These are phyloP conservation scores for Deilephila porcellus DNA, from an alignment of 2,888 invertebrate species.

Conservation along the genomic window DNA sequence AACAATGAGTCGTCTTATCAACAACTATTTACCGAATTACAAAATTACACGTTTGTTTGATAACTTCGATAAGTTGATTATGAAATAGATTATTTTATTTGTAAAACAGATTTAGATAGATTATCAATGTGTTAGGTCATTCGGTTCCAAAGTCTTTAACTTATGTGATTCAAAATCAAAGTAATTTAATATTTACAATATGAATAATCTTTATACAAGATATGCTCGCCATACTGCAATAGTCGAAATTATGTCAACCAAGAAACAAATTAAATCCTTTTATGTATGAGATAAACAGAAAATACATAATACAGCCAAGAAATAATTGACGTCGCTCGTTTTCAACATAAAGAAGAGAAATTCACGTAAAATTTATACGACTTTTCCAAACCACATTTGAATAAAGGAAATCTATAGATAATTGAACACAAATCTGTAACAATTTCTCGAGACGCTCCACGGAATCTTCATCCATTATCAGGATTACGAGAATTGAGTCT, in stretches of 20 bases:
- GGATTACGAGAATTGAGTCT: slow-evolving; percentile 65
- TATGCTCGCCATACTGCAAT: too few species aligned
- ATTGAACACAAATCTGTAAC: slow-evolving; percentile 66
- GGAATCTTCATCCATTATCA: slow-evolving; percentile 73
- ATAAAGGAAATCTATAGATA: slow-evolving; percentile 60
- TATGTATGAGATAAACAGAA: too few species aligned
- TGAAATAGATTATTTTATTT: not conserved
- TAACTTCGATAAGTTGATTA: not conserved
- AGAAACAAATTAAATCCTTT: too few species aligned
- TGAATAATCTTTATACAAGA: too few species aligned
- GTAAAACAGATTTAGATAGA: not conserved
- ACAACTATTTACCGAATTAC: not conserved
- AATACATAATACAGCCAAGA: not conserved
- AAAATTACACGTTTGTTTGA: slow-evolving; percentile 19
- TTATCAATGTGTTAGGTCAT: not conserved
- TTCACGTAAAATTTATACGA: slow-evolving; percentile 15
- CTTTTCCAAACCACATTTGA: slow-evolving; percentile 25
- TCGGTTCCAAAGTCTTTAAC: not conserved
- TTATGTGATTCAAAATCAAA: too few species aligned
- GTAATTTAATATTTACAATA: too few species aligned
- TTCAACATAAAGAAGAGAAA: not conserved
- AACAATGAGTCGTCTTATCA: not conserved
- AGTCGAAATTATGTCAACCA: too few species aligned
- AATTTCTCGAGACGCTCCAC: slow-evolving; percentile 57
- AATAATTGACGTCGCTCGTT: not conserved